These are phyloP conservation scores for Mechanitis messenoides DNA, from an alignment of 2,888 invertebrate genomes.

Conservation along the genomic window DNA sequence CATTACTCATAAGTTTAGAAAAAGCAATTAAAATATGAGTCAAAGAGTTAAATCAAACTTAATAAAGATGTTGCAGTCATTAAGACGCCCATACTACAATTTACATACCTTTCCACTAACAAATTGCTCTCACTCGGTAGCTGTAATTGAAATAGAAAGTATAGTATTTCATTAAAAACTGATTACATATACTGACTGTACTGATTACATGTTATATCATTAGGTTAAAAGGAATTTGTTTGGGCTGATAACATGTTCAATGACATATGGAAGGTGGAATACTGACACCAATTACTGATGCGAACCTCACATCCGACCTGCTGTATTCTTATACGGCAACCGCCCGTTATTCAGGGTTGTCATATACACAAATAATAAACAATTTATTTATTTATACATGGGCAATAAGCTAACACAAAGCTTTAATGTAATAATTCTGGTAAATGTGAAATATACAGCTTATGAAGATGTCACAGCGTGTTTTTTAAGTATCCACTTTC, in stretches of 20 bases:
- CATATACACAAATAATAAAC: slow-evolving; percentile 2
- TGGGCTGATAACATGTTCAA: background rate
- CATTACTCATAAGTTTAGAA: background rate
- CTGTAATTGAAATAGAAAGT: slow-evolving; percentile 60
- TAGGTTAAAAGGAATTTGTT: slow-evolving; percentile 32
- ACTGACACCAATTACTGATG: slow-evolving; percentile 68
- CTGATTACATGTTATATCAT: slow-evolving; percentile 34
- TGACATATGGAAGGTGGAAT: slow-evolving; percentile 53
- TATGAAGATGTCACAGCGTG: no score
- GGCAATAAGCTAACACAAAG: no score
- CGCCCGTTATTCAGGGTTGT: slow-evolving; percentile 66
- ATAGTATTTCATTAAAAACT: slow-evolving; percentile 44
- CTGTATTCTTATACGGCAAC: slow-evolving; percentile 66
- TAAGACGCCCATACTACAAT: slow-evolving; percentile 17
- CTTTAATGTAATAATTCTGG: no score
- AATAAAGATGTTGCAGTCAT: slow-evolving; percentile 14
- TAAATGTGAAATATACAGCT: no score
- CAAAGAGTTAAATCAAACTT: slow-evolving; percentile 10
- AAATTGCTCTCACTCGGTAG: slow-evolving; percentile 37
- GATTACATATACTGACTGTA: slow-evolving; percentile 35
- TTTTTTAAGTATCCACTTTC: no score
- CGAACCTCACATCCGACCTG: slow-evolving; percentile 65
- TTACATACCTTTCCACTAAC: slow-evolving; percentile 28
- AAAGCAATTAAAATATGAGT: slow-evolving; percentile 11
- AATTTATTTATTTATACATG: background rate